Base-by-base conservation (phyloP, 2,797 vertebrate genomes). In the Strix occidentalis region DNA sequence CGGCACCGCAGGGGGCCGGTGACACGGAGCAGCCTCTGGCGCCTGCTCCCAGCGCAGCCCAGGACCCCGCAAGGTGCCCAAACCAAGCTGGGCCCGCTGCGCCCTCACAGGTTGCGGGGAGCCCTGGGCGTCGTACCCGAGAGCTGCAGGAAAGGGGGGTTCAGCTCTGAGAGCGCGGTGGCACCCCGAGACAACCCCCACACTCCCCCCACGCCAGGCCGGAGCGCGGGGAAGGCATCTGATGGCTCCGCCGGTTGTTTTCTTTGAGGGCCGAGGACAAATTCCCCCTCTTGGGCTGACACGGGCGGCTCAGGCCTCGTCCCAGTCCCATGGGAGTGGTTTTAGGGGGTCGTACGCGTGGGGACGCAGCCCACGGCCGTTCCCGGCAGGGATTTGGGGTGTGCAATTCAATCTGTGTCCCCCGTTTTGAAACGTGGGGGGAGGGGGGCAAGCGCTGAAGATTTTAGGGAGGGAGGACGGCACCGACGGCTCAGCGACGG, bases 281-380 rank as follows among this genome's bases (percentile, higher is more conserved):
- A 21, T 16, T 18, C 17, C 48, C 68, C 9, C 35, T 29, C 18
- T 20, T 0, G 1, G 39, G 39, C 31, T 11, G 23, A 18, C 37
- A 5, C 1, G 0, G 50, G 4, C 0, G 3, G 1, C 35, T 37
- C 35, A 5, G 23, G 57, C 35, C 15, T 33, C 14, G 0, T 8
- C 68, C 50, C 37, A 3, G 51, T 3, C n/a, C 1, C 2, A 4
- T 0, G 3, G 79, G 35, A 4, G 1, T 2, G 8, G 39, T 0
- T 23, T 20, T 29, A 33, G 8, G 16, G 2, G 33, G 35, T 23
- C 6, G 5, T 10, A 2, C 1, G 2, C 0, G 11, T 0, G 54
- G 45, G 60, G 18, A 45, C 31, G 2, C 2, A 2, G 2, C 25
- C 87, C 17, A 0, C 1, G 19, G 64, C 29, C 0, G 17, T 24